Evolutionary conservation across 2,113 vertebrate species (phyloP).

Genomic region (Gulo gulo): DNA sequence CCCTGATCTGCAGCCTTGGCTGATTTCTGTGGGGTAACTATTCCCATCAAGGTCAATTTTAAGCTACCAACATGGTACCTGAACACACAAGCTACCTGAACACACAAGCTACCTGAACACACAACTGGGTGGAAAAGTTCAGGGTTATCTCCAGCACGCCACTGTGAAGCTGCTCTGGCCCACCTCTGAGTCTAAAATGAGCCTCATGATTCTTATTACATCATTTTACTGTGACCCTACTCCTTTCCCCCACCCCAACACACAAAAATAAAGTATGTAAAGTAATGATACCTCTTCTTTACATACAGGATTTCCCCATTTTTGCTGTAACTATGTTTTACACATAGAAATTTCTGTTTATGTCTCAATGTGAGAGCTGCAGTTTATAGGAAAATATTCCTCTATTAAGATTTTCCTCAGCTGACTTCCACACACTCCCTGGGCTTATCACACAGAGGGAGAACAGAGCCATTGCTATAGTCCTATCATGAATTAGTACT

Average conservation of each 20-base stretch:
- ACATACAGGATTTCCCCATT: neutral
- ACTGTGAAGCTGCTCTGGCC: rapidly evolving
- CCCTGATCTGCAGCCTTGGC: neutral
- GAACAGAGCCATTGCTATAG: neutral
- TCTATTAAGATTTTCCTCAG: neutral
- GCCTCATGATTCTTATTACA: neutral
- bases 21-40: neutral
- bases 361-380: neutral
- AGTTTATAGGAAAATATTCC: neutral
- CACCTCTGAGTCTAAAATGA: neutral
- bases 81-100: neutral
- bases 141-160: neutral
- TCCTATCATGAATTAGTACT: neutral
- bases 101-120: neutral
- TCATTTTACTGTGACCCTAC: neutral
- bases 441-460: neutral
- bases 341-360: neutral
- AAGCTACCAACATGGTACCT: neutral
- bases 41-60: neutral
- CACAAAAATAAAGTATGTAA: neutral
- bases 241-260: neutral
- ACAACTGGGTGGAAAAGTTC: neutral
- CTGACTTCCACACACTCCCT: neutral
- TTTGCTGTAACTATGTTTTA: neutral
- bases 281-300: neutral